Evolutionary conservation across 2,113 vertebrate genomes (phyloP), one percentile per base, ranked within the genome.

Genomic region (Tamias sibiricus): DNA sequence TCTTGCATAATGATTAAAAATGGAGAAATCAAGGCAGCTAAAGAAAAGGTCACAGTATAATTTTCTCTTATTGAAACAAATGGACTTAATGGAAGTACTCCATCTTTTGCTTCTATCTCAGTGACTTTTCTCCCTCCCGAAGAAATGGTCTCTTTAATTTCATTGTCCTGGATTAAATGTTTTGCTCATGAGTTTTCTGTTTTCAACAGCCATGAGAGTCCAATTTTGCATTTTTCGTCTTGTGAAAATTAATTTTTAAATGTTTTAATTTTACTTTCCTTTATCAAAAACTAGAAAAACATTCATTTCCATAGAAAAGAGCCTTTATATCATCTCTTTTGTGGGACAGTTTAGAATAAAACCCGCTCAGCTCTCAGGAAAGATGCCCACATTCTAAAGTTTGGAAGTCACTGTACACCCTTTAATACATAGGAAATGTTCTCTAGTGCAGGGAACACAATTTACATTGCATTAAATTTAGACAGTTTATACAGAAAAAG

Each of bases 1-100:
- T 98, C 98, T 98, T 98, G 98, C 98, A 99, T 99, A 99, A 99
- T 99, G 99, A 99, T 99, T 99, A 99, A 99, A 99, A 99, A 99
- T 98, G 98, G 99, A 99, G 98, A 99, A 99, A 99, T 97, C 97
- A 97, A 98, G 98, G 98, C 98, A 98, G 97, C 98, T 98, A 97
- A 98, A 97, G 97, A 98, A 99, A 99, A 99, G 99, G 99, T 99
- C 99, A 99, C 95, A 59, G 98, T 97, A 99, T 99, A 99, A 99
- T 99, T 98, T 98, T 97, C 90, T 92, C 98, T 99, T 99, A 99
- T 98, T 99, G 98, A 99, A 99, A 99, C 98, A 99, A 99, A 99
- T 98, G 98, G 98, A 99, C 98, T 98, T 99, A 99, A 99, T 99
- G 98, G 97, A 98, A 98, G 96, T 96, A 92, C 95, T 99, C 98